These are phyloP conservation scores for Altica lythri DNA, from an alignment of 2,888 invertebrate genomes.

Conservation along the genomic window DNA sequence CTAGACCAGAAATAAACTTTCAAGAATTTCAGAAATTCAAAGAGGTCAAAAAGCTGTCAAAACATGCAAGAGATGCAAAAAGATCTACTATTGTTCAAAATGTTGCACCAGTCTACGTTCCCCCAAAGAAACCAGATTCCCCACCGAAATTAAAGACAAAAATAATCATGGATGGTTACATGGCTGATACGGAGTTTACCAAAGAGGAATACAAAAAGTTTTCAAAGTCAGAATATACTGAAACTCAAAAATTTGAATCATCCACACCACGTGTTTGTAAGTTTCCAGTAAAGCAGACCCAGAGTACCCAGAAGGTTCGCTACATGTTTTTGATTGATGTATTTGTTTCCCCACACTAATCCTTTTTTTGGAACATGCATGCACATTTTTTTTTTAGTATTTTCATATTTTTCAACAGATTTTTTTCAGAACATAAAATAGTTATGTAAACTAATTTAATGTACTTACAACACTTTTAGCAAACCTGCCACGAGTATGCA, in stretches of 20 bases:
- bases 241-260: constrained; percentile 44
- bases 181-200: constrained; percentile 62
- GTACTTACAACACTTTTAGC: not conserved
- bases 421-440: constrained; percentile 18
- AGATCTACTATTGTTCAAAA: constrained; percentile 52
- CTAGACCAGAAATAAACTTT: constrained; percentile 52
- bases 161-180: constrained; percentile 64
- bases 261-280: constrained; percentile 45
- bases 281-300: constrained; percentile 52
- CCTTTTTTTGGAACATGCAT: constrained; percentile 28
- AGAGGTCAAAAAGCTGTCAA: constrained; percentile 49
- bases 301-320: constrained; percentile 55
- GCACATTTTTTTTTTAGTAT: constrained; percentile 21
- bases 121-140: constrained; percentile 51
- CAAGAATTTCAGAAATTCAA: constrained; percentile 47
- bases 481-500: no score
- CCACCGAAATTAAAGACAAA: constrained; percentile 61
- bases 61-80: constrained; percentile 47
- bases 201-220: constrained; percentile 51
- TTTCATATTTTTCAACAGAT: constrained; percentile 22
- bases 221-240: constrained; percentile 46
- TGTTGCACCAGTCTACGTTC: constrained; percentile 53
- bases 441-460: constrained; percentile 7
- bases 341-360: constrained; percentile 18
- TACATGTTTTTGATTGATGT: constrained; percentile 35